These are phyloP conservation scores for Sander vitreus DNA, from an alignment of 2,113 vertebrate species.

Conservation along the genomic window DNA sequence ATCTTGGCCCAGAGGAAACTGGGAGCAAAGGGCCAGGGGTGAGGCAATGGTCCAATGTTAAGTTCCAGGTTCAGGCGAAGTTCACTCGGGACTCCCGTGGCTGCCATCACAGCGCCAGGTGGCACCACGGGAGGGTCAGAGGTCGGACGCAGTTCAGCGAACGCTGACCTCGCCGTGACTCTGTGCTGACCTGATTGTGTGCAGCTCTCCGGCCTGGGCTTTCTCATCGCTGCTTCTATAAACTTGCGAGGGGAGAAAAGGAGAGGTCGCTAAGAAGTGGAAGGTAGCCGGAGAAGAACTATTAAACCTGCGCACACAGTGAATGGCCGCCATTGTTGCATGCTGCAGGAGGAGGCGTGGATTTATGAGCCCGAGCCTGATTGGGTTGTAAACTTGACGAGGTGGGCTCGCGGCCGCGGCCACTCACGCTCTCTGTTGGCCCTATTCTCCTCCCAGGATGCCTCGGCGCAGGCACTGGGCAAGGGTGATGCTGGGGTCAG, in stretches of 20 bases:
- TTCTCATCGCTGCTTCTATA: slow-evolving; percentile 83
- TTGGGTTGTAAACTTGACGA: slow-evolving; percentile 92
- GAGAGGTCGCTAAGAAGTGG: slow-evolving; percentile 78
- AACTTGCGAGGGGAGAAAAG: slow-evolving; percentile 77
- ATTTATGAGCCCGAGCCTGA: slow-evolving; percentile 90
- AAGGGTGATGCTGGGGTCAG: slow-evolving; percentile 85
- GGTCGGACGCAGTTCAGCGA: slow-evolving; percentile 91
- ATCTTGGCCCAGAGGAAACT: slow-evolving; percentile 13
- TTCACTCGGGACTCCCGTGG: slow-evolving; percentile 82
- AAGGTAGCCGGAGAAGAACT: slow-evolving; percentile 79
- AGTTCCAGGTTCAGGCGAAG: slow-evolving; percentile 93
- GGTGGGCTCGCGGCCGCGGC: slow-evolving; percentile 78
- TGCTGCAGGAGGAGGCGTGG: slow-evolving; percentile 89
- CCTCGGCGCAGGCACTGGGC: slow-evolving; percentile 77
- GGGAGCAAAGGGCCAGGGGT: slow-evolving; percentile 46
- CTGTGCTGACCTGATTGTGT: slow-evolving; percentile 74
- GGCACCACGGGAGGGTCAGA: slow-evolving; percentile 85
- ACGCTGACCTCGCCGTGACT: slow-evolving; percentile 84
- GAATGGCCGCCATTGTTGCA: slow-evolving; percentile 90
- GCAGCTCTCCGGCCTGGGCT: slow-evolving; percentile 62
- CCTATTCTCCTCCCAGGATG: slow-evolving; percentile 66
- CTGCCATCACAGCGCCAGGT: slow-evolving; percentile 79
- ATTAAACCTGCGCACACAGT: slow-evolving; percentile 78
- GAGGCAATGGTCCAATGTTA: slow-evolving; percentile 86
- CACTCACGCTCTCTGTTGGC: slow-evolving; percentile 73